A percentile compares a stretch with the other conserved stretches of the same genome.
Conservation (phyloP, 2,113 vertebrate species). For the Dipodomys spectabilis region DNA sequence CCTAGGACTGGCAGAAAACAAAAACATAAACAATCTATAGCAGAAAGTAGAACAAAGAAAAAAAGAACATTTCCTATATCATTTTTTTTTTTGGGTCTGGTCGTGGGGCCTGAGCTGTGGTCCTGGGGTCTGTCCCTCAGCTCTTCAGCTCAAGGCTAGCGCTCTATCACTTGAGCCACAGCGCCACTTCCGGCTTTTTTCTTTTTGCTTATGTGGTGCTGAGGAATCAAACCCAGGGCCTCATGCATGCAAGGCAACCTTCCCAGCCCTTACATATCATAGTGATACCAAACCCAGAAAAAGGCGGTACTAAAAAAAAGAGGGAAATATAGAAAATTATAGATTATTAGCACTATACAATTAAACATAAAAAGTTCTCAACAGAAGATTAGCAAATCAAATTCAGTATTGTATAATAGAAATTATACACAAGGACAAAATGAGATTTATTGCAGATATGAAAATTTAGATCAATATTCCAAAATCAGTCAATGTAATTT, state of each 20-base stretch:
- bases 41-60: neutral
- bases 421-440: too few species aligned
- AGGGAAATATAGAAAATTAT: neutral
- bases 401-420: neutral
- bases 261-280: neutral
- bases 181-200: too few species aligned
- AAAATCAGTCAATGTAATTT: neutral
- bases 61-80: neutral
- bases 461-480: neutral
- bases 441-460: neutral
- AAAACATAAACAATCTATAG: neutral
- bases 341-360: neutral
- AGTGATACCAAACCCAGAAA: neutral
- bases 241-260: too few species aligned
- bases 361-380: neutral
- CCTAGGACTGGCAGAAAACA: too few species aligned
- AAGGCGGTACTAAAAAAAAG: neutral
- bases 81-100: neutral
- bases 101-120: too few species aligned
- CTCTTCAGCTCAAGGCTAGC: too few species aligned
- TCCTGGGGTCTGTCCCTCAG: too few species aligned
- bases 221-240: too few species aligned
- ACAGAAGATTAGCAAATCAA: neutral
- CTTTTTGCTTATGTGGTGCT: too few species aligned
- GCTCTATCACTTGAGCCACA: too few species aligned